Base-by-base conservation (phyloP, 2,888 invertebrate species). In the Eupeodes latifasciatus region DNA sequence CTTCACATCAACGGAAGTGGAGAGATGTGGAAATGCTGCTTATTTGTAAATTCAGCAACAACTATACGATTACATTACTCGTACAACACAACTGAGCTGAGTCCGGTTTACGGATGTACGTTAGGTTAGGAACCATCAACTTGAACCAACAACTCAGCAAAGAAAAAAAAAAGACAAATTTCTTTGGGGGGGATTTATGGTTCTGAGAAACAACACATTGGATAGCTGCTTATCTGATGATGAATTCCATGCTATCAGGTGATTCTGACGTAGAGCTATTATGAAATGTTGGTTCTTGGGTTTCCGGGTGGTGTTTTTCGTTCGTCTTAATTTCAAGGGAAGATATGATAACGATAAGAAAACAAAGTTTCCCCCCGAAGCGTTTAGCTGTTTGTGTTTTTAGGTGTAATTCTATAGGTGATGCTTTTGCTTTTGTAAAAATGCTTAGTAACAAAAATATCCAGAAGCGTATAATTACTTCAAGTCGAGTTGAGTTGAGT, bases 181-280 rank as follows among this genome's bases (percentile, higher is more conserved):
- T 67, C 67, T 67, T 72, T 71, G 71, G 55, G 19, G 19, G 40
- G 76, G 77, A 57, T 64, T 66, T 66, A 64, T 51, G 49, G 55
- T 44, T 40, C 57, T 57, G 55, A 44, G 40, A 47, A 59, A 55
- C 55, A 71, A 71, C 27, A 71, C 71, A 40, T 53, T 55, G 72
- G 72, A 59, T 53, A 11, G 55, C 34, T 81, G 76, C 71, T 85
- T 85, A 84, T 81, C 81, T 76, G 81, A 85, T 88, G 81, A 85
- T 81, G 78, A 75, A 85, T 78, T 40, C 67, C 55, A 62, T 77
- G 71, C 67, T 81, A 88, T 85, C 88, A 84, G 81, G 78, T 81
- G 74, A 88, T 53, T 59, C 72, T 72, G 71, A 59, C 79, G 74
- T 55, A 10, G 57, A 64, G 44, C 36, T n/a, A 57, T 27, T 27